phyloP scores from a whole-genome alignment of 2,888 invertebrate species.

The Orthosia cruda region DNA sequence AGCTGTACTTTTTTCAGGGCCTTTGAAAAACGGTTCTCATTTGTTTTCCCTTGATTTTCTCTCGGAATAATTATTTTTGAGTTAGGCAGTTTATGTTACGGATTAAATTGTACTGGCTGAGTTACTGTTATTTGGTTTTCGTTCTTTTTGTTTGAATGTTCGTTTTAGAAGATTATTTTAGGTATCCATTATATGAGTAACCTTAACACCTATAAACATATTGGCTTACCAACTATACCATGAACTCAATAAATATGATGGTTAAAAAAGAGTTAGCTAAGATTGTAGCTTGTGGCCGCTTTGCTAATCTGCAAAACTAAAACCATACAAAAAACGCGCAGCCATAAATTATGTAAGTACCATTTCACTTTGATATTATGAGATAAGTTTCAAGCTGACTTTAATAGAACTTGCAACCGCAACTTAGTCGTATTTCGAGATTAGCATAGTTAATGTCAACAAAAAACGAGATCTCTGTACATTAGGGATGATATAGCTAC shows the following conservation, averaged over 20 bases:
- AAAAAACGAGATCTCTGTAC: slow-evolving; percentile 28
- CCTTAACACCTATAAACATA: background rate
- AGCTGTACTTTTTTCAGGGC: background rate
- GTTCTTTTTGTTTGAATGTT: background rate
- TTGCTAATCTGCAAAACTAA: background rate
- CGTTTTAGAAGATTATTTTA: too few relatives aligned
- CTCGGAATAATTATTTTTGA: slow-evolving; percentile 45
- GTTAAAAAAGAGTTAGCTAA: background rate
- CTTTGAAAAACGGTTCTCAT: slow-evolving; percentile 43
- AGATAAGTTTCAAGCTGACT: slow-evolving; percentile 44
- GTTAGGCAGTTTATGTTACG: slow-evolving; percentile 27
- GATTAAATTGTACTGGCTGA: slow-evolving; percentile 13
- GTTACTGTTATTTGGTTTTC: slow-evolving; percentile 17
- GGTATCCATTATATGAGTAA: background rate
- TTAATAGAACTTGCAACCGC: slow-evolving; percentile 35
- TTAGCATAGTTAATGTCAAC: slow-evolving; percentile 45
- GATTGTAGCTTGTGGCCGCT: background rate
- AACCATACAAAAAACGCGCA: slow-evolving; percentile 2
- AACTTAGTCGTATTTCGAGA: slow-evolving; percentile 45
- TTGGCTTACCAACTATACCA: background rate
- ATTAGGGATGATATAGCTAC: slow-evolving; percentile 20
- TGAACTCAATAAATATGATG: background rate
- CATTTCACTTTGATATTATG: slow-evolving; percentile 25
- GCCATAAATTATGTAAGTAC: slow-evolving; percentile 2
- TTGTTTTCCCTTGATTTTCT: slow-evolving; percentile 29